Evolutionary conservation across 2,113 vertebrate species (phyloP).

Genomic region (Corythaixoides concolor): DNA sequence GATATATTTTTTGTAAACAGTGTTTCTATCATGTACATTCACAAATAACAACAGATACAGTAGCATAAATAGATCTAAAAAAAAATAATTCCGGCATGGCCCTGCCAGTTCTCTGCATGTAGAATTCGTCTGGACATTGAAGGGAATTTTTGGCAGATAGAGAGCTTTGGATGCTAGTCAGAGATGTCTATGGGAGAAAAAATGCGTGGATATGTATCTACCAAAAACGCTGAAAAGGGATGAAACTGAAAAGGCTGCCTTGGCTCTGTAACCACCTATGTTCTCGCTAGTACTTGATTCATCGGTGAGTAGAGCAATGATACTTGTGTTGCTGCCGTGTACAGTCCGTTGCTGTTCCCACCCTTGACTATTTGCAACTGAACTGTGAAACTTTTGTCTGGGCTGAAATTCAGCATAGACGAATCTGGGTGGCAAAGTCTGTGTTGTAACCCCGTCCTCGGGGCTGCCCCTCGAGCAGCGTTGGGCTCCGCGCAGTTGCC

Average conservation of each 20-base stretch:
- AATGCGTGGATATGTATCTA: not conserved
- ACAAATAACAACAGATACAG: slow-evolving; percentile 63
- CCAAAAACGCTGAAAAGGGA: not conserved
- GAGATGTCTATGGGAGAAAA: not conserved
- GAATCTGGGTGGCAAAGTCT: not conserved
- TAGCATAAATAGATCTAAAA: slow-evolving; percentile 57
- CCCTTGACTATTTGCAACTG: not conserved
- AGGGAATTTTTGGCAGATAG: not conserved
- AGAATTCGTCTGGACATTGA: not conserved
- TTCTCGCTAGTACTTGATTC: not conserved
- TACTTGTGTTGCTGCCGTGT: not conserved
- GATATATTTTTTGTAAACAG: slow-evolving; percentile 83
- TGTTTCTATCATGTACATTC: slow-evolving; percentile 80
- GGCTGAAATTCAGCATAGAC: not conserved
- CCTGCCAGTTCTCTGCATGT: not conserved
- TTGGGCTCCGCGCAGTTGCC: rapidly evolving
- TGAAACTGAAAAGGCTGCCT: not conserved
- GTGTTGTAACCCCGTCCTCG: rapidly evolving
- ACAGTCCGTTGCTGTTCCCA: not conserved
- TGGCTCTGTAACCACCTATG: not conserved
- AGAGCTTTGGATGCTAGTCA: not conserved
- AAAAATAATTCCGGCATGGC: not conserved
- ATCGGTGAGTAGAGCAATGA: not conserved
- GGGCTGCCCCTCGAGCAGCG: not conserved
- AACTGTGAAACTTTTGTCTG: not conserved